Evolutionary conservation across 2,797 vertebrate species (phyloP).

Genomic region (Sebastes aleutianus): DNA sequence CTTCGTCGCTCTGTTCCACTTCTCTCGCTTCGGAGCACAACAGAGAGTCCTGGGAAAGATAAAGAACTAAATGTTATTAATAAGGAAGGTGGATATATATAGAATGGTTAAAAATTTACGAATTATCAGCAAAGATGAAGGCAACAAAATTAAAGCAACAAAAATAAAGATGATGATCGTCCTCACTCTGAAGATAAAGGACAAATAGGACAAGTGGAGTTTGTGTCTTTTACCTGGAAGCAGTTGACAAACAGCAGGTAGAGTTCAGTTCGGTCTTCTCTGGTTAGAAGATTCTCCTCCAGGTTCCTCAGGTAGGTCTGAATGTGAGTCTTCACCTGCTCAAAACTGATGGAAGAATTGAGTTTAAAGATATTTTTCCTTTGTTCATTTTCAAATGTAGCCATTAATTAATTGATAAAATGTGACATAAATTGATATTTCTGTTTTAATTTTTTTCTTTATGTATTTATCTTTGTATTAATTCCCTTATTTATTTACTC

Average conservation of each 20-base stretch:
- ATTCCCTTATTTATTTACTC: too few relatives aligned
- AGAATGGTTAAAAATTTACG: neutral
- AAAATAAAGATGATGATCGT: neutral
- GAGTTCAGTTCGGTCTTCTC: constrained; percentile 75
- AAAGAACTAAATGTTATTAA: neutral
- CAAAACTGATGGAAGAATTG: constrained; percentile 60
- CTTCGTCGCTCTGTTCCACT: neutral
- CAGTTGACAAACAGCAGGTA: constrained; percentile 83
- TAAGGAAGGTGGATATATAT: too few relatives aligned
- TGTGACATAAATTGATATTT: too few relatives aligned
- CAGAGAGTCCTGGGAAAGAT: constrained; percentile 69
- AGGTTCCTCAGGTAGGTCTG: constrained; percentile 74
- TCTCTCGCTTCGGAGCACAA: constrained; percentile 40
- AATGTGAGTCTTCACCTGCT: constrained; percentile 78
- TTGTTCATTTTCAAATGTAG: too few relatives aligned
- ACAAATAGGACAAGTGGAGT: neutral
- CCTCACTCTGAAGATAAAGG: neutral
- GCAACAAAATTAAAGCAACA: neutral
- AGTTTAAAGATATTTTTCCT: too few relatives aligned
- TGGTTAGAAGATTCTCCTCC: constrained; percentile 67
- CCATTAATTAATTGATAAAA: too few relatives aligned
- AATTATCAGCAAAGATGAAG: neutral
- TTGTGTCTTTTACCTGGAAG: constrained; percentile 73
- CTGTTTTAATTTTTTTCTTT: too few relatives aligned
- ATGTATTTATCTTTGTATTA: too few relatives aligned